Evolutionary conservation across 2,888 invertebrate species (phyloP).

Genomic region (Tryphoninae sp.): DNA sequence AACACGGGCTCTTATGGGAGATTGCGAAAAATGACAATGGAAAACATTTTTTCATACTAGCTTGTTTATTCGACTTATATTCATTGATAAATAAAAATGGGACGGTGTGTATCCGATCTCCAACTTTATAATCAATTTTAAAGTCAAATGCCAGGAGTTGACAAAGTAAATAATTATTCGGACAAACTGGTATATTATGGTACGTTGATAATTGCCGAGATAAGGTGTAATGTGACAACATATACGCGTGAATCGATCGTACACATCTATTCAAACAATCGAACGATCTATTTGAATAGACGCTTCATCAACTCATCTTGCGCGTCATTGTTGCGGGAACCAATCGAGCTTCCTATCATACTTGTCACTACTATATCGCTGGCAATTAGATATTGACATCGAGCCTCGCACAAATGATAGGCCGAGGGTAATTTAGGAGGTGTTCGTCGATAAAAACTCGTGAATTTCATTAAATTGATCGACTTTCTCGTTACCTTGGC

Average conservation of each 20-base stretch:
- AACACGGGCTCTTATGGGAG: too few relatives aligned
- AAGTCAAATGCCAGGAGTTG: background rate
- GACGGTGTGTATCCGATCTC: background rate
- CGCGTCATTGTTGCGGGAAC: conserved; percentile 16
- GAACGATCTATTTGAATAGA: conserved; percentile 27
- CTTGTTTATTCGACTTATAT: too few relatives aligned
- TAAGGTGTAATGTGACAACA: background rate
- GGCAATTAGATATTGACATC: background rate
- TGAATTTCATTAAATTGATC: too few relatives aligned
- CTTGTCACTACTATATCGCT: conserved; percentile 3
- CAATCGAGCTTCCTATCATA: conserved; percentile 23
- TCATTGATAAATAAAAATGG: too few relatives aligned
- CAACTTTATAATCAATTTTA: background rate
- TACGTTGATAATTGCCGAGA: background rate
- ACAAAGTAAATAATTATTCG: background rate
- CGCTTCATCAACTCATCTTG: conserved; percentile 15
- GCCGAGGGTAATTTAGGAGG: background rate
- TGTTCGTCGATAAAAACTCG: background rate
- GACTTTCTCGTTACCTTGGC: too few relatives aligned
- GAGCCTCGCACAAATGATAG: background rate
- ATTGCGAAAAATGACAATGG: too few relatives aligned
- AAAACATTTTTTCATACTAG: too few relatives aligned
- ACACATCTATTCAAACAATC: conserved; percentile 40
- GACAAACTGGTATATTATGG: background rate
- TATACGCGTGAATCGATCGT: conserved; percentile 38